These are phyloP conservation scores for Eulemur rubriventer DNA, from an alignment of 2,797 vertebrate genomes.

Conservation along the genomic window DNA sequence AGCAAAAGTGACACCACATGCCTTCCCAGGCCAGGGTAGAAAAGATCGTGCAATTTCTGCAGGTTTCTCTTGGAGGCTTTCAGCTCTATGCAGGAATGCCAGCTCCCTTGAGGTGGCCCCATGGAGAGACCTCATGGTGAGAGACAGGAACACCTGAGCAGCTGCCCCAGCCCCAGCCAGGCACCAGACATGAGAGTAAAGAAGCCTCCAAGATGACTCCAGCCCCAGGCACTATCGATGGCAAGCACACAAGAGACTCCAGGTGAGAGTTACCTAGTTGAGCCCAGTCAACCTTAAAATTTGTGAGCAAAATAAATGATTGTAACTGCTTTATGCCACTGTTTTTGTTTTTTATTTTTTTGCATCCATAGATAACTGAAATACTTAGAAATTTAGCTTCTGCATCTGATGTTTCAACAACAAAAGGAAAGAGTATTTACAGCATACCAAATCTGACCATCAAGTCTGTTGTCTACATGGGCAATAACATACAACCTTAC, in stretches of 20 bases:
- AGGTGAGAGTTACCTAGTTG: neutral
- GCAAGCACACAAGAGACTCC: no score
- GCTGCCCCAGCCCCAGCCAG: neutral
- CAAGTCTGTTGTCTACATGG: neutral
- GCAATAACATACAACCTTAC: neutral
- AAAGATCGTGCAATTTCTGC: neutral
- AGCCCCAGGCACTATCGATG: fast-evolving
- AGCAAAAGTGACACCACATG: neutral
- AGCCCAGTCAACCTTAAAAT: neutral
- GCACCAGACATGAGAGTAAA: neutral
- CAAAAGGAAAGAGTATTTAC: neutral
- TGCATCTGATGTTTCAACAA: neutral
- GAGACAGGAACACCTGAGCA: neutral
- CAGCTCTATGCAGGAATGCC: neutral
- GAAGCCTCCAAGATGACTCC: neutral
- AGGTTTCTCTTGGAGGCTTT: neutral
- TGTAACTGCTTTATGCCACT: neutral
- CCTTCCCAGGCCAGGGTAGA: neutral
- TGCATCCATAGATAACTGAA: neutral
- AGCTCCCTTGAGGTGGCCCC: neutral
- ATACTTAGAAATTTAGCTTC: neutral
- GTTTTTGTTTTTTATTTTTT: neutral
- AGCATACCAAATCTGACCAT: neutral
- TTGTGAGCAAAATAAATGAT: neutral
- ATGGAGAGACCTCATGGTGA: neutral